Evolutionary conservation across 2,113 vertebrate species (phyloP).

Genomic region (Coptodon bakossiorum): DNA sequence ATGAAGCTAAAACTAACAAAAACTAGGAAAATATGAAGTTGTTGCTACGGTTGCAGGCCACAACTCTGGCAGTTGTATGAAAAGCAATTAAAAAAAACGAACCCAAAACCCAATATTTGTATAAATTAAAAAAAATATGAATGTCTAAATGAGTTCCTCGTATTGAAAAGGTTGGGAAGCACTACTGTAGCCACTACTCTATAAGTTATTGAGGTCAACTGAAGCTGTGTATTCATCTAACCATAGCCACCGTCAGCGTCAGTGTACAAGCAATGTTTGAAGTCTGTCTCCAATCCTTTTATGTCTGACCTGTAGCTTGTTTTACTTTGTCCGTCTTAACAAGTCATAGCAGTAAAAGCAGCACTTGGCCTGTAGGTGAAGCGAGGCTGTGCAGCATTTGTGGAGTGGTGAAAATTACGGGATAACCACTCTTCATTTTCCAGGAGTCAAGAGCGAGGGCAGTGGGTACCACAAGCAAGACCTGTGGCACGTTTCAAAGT

Average conservation of each 20-base stretch:
- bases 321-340: slow-evolving; percentile 3
- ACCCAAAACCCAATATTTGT: not conserved
- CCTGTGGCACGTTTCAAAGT: not conserved
- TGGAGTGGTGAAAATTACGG: not conserved
- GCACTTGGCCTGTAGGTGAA: not conserved
- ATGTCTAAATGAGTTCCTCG: not conserved
- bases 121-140: not conserved
- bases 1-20: not conserved
- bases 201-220: not conserved
- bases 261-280: slow-evolving; percentile 58
- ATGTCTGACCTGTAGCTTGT: slow-evolving; percentile 26
- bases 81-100: not conserved
- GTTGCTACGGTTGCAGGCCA: not conserved
- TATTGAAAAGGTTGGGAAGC: not conserved
- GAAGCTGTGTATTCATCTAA: slow-evolving; percentile 31
- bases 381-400: not conserved
- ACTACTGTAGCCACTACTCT: not conserved
- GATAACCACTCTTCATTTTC: not conserved
- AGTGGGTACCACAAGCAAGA: not conserved
- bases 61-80: not conserved
- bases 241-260: slow-evolving; percentile 33
- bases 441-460: not conserved
- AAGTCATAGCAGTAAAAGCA: slow-evolving; percentile 1
- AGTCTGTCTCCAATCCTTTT: slow-evolving; percentile 61
- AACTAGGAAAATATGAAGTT: not conserved